Evolutionary conservation across 2,888 invertebrate species (phyloP).

Genomic region (Nycteola revayana): DNA sequence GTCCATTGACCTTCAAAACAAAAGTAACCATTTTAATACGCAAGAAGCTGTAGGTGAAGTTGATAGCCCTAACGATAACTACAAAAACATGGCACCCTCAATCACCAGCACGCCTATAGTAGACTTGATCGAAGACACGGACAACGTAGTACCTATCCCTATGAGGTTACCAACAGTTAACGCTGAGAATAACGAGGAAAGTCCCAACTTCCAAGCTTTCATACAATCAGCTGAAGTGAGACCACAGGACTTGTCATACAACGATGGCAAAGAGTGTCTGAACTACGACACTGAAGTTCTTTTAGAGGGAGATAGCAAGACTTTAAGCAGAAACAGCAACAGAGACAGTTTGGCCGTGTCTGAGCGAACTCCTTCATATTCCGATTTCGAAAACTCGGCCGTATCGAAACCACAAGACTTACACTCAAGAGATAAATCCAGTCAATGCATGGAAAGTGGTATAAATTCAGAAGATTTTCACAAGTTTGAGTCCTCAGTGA

Average conservation of each 20-base stretch:
- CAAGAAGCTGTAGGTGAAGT: slow-evolving; percentile 29
- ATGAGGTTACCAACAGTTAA: slow-evolving; percentile 41
- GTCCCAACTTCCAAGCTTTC: slow-evolving; percentile 51
- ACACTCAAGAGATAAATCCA: slow-evolving; percentile 45
- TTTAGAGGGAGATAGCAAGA: slow-evolving; percentile 49
- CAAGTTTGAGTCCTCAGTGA: slow-evolving; percentile 56
- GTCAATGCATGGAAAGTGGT: slow-evolving; percentile 52
- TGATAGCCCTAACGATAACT: slow-evolving; percentile 52
- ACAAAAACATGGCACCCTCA: slow-evolving; percentile 52
- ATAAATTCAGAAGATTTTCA: slow-evolving; percentile 59
- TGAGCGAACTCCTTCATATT: slow-evolving; percentile 52
- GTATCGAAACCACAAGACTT: slow-evolving; percentile 55
- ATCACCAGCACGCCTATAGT: slow-evolving; percentile 67
- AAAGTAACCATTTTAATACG: slow-evolving; percentile 32
- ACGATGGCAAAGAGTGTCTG: slow-evolving; percentile 29
- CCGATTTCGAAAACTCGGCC: slow-evolving; percentile 61
- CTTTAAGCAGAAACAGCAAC: slow-evolving; percentile 44
- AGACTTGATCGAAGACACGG: slow-evolving; percentile 28
- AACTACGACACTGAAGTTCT: slow-evolving; percentile 44
- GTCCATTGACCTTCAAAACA: slow-evolving; percentile 37
- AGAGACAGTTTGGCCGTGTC: slow-evolving; percentile 37
- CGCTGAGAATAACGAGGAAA: slow-evolving; percentile 33
- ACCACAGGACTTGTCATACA: slow-evolving; percentile 55
- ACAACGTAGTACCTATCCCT: slow-evolving; percentile 41
- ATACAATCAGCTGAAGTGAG: slow-evolving; percentile 57